phyloP scores from a whole-genome alignment of 2,888 invertebrate species.

The Hemaris fuciformis region DNA sequence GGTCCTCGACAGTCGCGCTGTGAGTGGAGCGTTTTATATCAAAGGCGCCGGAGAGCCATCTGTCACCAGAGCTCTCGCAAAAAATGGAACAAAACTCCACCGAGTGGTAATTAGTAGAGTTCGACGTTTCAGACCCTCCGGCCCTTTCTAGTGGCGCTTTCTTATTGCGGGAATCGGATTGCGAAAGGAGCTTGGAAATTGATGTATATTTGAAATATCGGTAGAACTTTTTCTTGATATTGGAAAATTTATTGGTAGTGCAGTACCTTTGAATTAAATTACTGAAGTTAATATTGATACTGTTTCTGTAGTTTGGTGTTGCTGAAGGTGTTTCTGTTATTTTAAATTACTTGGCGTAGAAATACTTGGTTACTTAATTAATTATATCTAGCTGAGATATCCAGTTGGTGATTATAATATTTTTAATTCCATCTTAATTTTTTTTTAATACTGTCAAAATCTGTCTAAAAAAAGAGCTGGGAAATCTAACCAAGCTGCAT shows the following conservation, averaged over 20 bases:
- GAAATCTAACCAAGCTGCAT: too few relatives aligned
- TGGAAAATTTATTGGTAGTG: not conserved
- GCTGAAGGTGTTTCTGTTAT: too few relatives aligned
- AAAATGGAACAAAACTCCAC: constrained; percentile 8
- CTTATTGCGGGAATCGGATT: constrained; percentile 7
- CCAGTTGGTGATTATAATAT: too few relatives aligned
- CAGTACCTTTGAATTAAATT: not conserved
- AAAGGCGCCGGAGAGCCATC: constrained; percentile 1
- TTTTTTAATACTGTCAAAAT: too few relatives aligned
- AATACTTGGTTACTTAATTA: too few relatives aligned
- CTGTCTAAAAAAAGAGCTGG: too few relatives aligned
- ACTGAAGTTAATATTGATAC: not conserved
- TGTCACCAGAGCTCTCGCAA: not conserved
- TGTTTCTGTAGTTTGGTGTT: not conserved
- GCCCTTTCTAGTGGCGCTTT: constrained; percentile 5
- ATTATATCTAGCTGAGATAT: too few relatives aligned
- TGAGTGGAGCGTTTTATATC: not conserved
- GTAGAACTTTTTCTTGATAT: not conserved
- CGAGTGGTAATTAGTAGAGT: constrained; percentile 10
- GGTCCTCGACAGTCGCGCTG: not conserved
- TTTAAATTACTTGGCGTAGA: too few relatives aligned
- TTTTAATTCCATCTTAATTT: too few relatives aligned
- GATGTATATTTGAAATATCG: not conserved
- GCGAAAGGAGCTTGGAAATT: not conserved
- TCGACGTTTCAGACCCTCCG: not conserved